A percentile compares a stretch with the other conserved stretches of the same genome.
Evolutionary conservation across 2,113 vertebrate genomes (phyloP).

Genomic region (Manacus vitellinus): DNA sequence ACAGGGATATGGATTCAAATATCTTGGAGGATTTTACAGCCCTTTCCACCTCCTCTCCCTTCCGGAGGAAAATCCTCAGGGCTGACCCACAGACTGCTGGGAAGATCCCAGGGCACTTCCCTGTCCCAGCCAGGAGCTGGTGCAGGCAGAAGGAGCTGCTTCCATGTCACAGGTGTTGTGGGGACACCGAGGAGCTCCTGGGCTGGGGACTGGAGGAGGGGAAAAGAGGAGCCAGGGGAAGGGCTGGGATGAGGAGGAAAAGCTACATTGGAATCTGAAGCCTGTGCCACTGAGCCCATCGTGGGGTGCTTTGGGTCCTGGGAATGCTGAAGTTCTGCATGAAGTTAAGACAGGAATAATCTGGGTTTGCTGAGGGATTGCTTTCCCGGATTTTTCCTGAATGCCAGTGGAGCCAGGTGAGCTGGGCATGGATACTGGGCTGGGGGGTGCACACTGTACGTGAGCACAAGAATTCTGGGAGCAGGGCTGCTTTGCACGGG

Average conservation of each 20-base stretch:
- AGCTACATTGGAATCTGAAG: no score
- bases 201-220: no score
- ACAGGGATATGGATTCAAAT: no score
- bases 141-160: no score
- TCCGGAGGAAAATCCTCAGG: background rate
- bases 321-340: no score
- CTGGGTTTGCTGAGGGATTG: background rate
- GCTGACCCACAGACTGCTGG: background rate
- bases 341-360: no score
- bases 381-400: background rate
- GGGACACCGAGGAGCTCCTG: no score
- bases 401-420: background rate
- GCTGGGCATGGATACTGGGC: background rate
- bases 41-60: background rate
- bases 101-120: fast-evolving
- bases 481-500: background rate
- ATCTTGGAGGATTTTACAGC: background rate
- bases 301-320: no score
- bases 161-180: no score
- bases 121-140: background rate
- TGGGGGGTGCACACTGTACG: background rate
- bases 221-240: no score
- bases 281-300: no score
- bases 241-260: no score
- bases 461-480: fast-evolving